Conservation (phyloP, 2,888 invertebrate species). For the Thysanoteuthis rhombus region DNA sequence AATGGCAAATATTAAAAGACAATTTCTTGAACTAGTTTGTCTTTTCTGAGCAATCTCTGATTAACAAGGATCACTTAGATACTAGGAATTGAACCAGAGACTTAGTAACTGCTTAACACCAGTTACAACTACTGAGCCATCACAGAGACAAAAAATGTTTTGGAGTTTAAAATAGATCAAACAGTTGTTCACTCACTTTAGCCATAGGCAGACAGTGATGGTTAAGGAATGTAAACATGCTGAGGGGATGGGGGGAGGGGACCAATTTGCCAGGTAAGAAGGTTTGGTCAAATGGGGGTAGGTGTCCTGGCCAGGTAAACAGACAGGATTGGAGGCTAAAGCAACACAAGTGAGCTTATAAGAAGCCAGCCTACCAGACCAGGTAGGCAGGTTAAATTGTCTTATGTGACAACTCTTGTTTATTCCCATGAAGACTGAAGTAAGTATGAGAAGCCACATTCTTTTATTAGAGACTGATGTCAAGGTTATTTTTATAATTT, state of each 20-base stretch:
- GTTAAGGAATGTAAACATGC: not conserved
- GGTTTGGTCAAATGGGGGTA: not conserved
- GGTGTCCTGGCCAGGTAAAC: not conserved
- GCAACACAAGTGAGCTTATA: too few species aligned
- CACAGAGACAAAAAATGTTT: not conserved
- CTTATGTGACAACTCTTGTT: not conserved
- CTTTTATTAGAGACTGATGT: not conserved
- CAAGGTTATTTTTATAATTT: not conserved
- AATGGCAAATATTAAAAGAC: too few species aligned
- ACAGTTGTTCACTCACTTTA: not conserved
- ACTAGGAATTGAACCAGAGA: not conserved
- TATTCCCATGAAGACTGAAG: not conserved
- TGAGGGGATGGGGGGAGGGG: not conserved
- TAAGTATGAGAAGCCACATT: not conserved
- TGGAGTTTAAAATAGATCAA: not conserved
- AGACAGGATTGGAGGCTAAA: not conserved
- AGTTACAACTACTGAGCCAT: not conserved
- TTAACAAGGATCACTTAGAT: not conserved
- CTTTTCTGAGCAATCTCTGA: not conserved
- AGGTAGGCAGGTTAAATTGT: not conserved
- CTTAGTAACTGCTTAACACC: not conserved
- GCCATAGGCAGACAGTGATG: slow-evolving; percentile 12
- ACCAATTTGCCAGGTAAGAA: not conserved
- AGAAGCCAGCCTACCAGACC: not conserved
- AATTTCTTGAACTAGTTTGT: too few species aligned